Percentiles rank a stretch among this genome's conserved stretches.
Evolutionary conservation across 2,888 invertebrate genomes (phyloP).

Genomic region (Dryocosmus kuriphilus): DNA sequence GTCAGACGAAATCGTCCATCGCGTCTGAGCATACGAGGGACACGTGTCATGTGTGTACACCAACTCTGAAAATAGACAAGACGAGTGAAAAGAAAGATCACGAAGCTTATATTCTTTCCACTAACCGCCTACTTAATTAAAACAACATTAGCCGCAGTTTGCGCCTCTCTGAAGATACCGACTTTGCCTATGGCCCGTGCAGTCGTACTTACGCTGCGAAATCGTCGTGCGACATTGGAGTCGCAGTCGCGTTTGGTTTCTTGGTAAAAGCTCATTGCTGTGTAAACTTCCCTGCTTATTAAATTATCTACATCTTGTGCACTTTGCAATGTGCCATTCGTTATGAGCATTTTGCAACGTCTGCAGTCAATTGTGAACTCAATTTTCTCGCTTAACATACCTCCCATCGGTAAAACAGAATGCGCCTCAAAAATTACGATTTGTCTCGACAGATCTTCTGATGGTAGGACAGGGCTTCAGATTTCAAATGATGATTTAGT

Average conservation of each 20-base stretch:
- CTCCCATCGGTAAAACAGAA: slow-evolving; percentile 22
- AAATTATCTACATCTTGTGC: slow-evolving; percentile 61
- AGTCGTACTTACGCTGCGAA: slow-evolving; percentile 11
- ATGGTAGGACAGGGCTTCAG: neutral
- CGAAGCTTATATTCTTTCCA: slow-evolving; percentile 60
- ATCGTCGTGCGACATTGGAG: slow-evolving; percentile 20
- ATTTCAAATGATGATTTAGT: neutral
- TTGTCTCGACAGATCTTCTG: neutral
- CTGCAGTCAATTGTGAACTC: slow-evolving; percentile 49
- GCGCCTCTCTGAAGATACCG: slow-evolving; percentile 40
- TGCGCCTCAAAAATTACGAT: neutral
- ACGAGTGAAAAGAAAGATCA: slow-evolving; percentile 55
- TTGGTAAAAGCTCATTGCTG: slow-evolving; percentile 49
- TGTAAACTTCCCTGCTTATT: slow-evolving; percentile 67
- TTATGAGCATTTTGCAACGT: slow-evolving; percentile 59
- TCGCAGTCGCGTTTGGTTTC: slow-evolving; percentile 41
- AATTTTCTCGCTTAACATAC: slow-evolving; percentile 50
- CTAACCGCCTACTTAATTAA: slow-evolving; percentile 77
- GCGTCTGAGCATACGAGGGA: slow-evolving; percentile 77
- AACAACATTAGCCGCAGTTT: slow-evolving; percentile 71
- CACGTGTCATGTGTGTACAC: slow-evolving; percentile 70
- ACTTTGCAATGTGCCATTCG: slow-evolving; percentile 53
- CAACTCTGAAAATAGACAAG: slow-evolving; percentile 71
- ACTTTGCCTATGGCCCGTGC: slow-evolving; percentile 37
- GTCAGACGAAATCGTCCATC: slow-evolving; percentile 77